These are phyloP conservation scores for Oreochromis niloticus DNA, from an alignment of 2,113 vertebrate species.

Conservation along the genomic window DNA sequence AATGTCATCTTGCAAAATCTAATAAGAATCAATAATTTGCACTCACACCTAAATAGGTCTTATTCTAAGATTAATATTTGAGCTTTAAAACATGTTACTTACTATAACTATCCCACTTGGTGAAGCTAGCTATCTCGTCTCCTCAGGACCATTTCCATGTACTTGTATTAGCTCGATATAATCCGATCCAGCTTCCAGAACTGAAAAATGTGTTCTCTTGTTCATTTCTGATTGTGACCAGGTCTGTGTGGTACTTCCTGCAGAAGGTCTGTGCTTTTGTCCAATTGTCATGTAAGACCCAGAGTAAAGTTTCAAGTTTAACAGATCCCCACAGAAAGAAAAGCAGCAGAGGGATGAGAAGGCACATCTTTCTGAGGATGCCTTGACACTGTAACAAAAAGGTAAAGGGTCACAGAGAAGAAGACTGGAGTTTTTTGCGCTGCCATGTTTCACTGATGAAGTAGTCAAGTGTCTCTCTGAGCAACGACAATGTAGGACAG, in stretches of 20 bases:
- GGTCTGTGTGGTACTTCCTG: not conserved
- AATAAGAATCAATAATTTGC: not conserved
- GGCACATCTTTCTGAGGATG: too few species aligned
- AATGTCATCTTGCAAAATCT: not conserved
- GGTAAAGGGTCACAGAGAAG: not conserved
- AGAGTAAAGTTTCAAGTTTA: not conserved
- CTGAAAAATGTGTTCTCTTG: rapidly evolving
- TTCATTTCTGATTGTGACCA: not conserved
- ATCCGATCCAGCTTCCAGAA: not conserved
- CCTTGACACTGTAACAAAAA: not conserved
- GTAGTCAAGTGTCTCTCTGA: not conserved
- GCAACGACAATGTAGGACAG: not conserved
- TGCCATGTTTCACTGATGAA: not conserved
- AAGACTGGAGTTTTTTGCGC: not conserved
- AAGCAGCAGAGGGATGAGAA: not conserved
- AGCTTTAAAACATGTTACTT: not conserved
- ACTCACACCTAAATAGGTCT: not conserved
- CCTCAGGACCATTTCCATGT: not conserved
- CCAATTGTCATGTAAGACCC: not conserved
- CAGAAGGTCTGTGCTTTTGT: rapidly evolving
- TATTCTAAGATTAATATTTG: not conserved
- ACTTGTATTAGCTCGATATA: not conserved
- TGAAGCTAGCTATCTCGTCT: not conserved
- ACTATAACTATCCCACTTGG: not conserved
- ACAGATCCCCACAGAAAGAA: not conserved